Evolutionary conservation across 2,113 vertebrate genomes (phyloP), one percentile per base, ranked within the genome.

Genomic region (Leucoraja erinaceus): DNA sequence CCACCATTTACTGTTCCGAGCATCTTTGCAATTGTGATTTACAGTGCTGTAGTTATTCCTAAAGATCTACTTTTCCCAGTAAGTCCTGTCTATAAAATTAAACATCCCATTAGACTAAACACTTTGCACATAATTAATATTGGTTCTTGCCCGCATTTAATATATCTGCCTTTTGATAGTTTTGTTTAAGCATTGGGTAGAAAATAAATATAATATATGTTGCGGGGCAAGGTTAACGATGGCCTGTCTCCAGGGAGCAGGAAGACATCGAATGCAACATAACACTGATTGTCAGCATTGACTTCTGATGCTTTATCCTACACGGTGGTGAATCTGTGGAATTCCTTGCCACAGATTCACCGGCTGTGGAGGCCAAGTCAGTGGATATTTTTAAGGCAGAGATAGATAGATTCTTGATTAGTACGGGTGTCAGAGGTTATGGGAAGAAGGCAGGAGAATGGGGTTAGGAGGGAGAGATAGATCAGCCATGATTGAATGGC

Each of bases 1-100:
- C 97, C 98, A 98, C 98, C 98, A 98, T 99, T 98, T 99, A 98
- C 98, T 97, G 97, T 98, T 98, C 96, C 97, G 97, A 97, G 97
- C 97, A 97, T 98, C 97, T 98, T 97, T 97, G 96, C 96, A 96
- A 97, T 96, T 96, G 98, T 99, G 98, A 99, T 99, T 99, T 96
- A 96, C 97, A 99, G 98, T 99, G 98, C 98, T 98, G 98, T 98
- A 98, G 98, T 98, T 99, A 98, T 98, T 98, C 97, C 97, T 98
- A 97, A 98, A 99, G 97, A 99, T 99, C 98, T 98, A 98, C 98
- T 96, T 97, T 97, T 98, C 98, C 97, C 98, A 98, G 98, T 97
- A 97, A 97, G 98, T 97, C 97, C 97, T 97, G 98, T 98, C 97
- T 98, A 98, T 99, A 98, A 97, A 98, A 98, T 97, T 97, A 97